Evolutionary conservation across 2,888 invertebrate genomes (phyloP).

Genomic region (Drosophila anceps): DNA sequence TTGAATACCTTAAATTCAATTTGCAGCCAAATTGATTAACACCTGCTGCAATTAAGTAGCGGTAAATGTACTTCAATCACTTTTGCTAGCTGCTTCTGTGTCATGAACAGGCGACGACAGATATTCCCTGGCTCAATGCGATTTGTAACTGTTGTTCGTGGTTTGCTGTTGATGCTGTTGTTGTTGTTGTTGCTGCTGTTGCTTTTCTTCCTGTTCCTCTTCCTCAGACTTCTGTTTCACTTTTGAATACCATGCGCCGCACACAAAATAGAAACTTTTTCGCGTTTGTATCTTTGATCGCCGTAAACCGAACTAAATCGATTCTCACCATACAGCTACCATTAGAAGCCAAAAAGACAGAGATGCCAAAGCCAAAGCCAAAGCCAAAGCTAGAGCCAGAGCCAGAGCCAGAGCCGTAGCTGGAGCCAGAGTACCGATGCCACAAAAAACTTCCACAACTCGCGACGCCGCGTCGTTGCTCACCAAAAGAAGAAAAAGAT

Average conservation of each 20-base stretch:
- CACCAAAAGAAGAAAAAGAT: constrained; percentile 45
- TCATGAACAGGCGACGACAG: constrained; percentile 8
- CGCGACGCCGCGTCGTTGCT: constrained; percentile 39
- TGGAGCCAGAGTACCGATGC: constrained; percentile 39
- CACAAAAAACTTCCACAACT: constrained; percentile 59
- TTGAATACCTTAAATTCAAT: constrained; percentile 53
- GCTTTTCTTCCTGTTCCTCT: constrained; percentile 21
- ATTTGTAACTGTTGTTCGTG: neutral
- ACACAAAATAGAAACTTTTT: constrained; percentile 81
- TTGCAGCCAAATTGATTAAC: constrained; percentile 51
- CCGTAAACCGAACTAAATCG: constrained; percentile 85
- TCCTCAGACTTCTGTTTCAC: constrained; percentile 39
- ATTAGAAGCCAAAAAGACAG: constrained; percentile 84
- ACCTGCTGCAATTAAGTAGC: constrained; percentile 51
- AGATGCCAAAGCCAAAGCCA: constrained; percentile 44
- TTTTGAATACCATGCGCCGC: constrained; percentile 42
- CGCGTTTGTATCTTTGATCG: constrained; percentile 85
- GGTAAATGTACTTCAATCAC: constrained; percentile 21
- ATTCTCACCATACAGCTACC: constrained; percentile 83
- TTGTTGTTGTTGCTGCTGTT: neutral
- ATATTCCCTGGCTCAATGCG: neutral
- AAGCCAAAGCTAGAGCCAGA: constrained; percentile 27
- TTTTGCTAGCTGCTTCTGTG: constrained; percentile 3
- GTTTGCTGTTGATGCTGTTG: neutral
- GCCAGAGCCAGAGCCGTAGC: constrained; percentile 16